A percentile compares a stretch with the other conserved stretches of the same genome.
Evolutionary conservation across 2,113 vertebrate genomes (phyloP).

Genomic region (Saguinus midas): DNA sequence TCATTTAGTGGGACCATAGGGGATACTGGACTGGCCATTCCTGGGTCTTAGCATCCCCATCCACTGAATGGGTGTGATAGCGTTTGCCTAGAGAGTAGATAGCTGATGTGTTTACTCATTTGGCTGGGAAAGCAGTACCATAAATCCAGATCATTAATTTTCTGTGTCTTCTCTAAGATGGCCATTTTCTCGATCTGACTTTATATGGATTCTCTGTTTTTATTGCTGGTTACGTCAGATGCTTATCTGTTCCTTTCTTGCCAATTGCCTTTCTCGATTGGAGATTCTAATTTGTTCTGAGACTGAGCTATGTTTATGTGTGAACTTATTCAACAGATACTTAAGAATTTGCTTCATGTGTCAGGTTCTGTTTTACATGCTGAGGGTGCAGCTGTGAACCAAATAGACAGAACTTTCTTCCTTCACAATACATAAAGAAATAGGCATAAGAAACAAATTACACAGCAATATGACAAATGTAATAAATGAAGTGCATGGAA

Average conservation of each 20-base stretch:
- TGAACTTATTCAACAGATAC: neutral
- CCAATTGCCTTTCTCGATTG: neutral
- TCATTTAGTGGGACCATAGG: neutral
- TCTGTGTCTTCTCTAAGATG: neutral
- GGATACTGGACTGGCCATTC: neutral
- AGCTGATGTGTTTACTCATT: neutral
- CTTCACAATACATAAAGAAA: neutral
- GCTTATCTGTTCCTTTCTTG: neutral
- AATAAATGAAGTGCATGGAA: too few relatives aligned
- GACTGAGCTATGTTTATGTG: neutral
- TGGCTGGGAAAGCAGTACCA: neutral
- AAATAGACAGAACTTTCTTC: neutral
- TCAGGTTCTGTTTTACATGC: neutral
- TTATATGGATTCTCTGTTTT: neutral
- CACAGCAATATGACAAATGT: neutral
- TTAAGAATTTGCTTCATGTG: neutral
- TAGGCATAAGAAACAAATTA: neutral
- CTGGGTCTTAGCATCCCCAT: neutral
- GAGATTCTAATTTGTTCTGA: neutral
- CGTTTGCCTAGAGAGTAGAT: neutral
- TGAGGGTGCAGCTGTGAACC: neutral
- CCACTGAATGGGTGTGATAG: neutral
- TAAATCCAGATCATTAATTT: neutral
- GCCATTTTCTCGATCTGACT: neutral
- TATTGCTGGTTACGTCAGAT: neutral